These are phyloP conservation scores for Pogonomyrmex barbatus DNA, from an alignment of 1,140 invertebrate genomes.

Conservation along the genomic window DNA sequence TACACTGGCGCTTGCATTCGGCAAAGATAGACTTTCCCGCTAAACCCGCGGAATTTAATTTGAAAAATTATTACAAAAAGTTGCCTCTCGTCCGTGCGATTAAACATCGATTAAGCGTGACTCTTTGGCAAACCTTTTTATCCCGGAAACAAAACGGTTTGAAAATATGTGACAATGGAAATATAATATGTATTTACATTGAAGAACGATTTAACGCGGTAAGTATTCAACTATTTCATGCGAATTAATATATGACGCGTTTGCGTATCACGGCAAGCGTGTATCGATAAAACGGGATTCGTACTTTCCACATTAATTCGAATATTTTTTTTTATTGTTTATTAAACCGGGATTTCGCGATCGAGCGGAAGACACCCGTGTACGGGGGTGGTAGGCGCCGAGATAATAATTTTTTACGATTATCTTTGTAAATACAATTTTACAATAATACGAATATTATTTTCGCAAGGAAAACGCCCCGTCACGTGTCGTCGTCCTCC, in stretches of 20 bases:
- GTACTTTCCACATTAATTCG: slow-evolving; percentile 11
- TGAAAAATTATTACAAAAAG: slow-evolving; percentile 3
- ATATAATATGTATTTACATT: slow-evolving; percentile 17
- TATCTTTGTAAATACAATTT: slow-evolving; percentile 28
- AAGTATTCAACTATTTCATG: slow-evolving; percentile 21
- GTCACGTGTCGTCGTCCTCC: not conserved
- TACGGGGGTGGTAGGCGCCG: not conserved
- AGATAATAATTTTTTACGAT: not conserved
- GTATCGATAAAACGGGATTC: not conserved
- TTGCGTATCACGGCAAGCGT: not conserved
- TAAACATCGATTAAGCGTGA: not conserved
- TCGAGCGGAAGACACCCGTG: not conserved
- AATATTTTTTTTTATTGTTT: not conserved
- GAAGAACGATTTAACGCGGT: not conserved
- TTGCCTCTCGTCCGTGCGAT: not conserved
- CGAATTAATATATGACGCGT: slow-evolving; percentile 24
- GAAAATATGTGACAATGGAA: slow-evolving; percentile 14
- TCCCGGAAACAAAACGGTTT: not conserved
- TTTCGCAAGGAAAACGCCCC: not conserved
- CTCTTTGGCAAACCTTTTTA: slow-evolving; percentile 1
- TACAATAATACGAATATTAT: not conserved
- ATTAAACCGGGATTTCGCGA: not conserved
- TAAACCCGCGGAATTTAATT: slow-evolving; percentile 5
- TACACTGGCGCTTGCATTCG: not conserved
- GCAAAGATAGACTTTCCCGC: not conserved